These are phyloP conservation scores for Mactra quadrangularis DNA, from an alignment of 1,140 invertebrate species.

Conservation along the genomic window DNA sequence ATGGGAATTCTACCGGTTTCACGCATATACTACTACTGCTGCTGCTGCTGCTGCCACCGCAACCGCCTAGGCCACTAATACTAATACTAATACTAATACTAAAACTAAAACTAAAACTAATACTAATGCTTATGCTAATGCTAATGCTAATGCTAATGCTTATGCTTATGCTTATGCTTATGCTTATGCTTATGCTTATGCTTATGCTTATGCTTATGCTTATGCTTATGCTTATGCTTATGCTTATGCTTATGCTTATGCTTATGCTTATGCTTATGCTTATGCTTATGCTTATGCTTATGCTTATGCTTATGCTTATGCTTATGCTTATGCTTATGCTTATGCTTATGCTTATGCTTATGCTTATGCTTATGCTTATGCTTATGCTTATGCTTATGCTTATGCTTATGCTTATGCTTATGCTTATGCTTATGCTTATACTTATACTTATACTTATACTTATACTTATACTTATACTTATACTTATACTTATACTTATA, in stretches of 20 bases:
- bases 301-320: too few species aligned
- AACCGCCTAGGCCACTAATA: neutral
- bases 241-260: neutral
- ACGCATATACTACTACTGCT: too few species aligned
- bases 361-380: neutral
- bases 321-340: neutral
- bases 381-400: neutral
- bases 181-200: neutral
- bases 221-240: neutral
- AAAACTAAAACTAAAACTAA: neutral
- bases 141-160: neutral
- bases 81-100: neutral
- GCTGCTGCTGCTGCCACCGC: neutral
- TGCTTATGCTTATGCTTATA: neutral
- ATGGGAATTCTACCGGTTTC: too few species aligned
- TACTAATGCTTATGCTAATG: neutral
- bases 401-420: too few species aligned
- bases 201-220: neutral
- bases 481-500: neutral
- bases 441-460: neutral
- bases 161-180: neutral
- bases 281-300: neutral
- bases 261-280: neutral
- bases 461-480: too few species aligned
- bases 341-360: too few species aligned